These are phyloP conservation scores for Anniella stebbinsi DNA, from an alignment of 2,797 vertebrate genomes.

Conservation along the genomic window DNA sequence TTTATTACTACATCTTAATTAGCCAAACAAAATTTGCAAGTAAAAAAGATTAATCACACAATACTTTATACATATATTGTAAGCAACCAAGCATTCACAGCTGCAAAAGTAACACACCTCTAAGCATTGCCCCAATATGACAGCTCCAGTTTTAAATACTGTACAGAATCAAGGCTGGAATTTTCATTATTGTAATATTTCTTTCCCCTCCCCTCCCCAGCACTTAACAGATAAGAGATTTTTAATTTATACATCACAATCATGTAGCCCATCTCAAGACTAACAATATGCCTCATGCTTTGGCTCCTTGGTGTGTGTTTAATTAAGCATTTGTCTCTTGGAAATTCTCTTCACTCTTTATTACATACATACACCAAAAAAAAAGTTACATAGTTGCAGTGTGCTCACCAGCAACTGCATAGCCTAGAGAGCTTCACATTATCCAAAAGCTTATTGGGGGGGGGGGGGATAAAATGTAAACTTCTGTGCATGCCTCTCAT, in stretches of 20 bases:
- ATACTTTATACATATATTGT: slow-evolving; percentile 87
- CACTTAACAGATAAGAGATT: slow-evolving; percentile 87
- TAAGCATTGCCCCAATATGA: slow-evolving; percentile 72
- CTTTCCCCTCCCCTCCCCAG: slow-evolving; percentile 61
- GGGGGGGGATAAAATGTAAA: slow-evolving; percentile 82
- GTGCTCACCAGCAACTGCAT: slow-evolving; percentile 80
- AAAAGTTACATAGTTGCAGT: slow-evolving; percentile 83
- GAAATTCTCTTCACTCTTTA: slow-evolving; percentile 81
- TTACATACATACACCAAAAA: slow-evolving; percentile 88
- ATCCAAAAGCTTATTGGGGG: slow-evolving; percentile 80
- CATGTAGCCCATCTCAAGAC: slow-evolving; percentile 86
- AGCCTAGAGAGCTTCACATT: slow-evolving; percentile 87
- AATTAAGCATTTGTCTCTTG: slow-evolving; percentile 77
- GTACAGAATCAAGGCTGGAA: slow-evolving; percentile 89
- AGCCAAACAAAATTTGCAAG: slow-evolving; percentile 81
- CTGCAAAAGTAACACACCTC: slow-evolving; percentile 75
- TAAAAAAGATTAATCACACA: slow-evolving; percentile 82
- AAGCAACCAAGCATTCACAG: slow-evolving; percentile 89
- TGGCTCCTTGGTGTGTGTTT: slow-evolving; percentile 83
- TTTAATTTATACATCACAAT: slow-evolving; percentile 89
- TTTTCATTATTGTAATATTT: slow-evolving; percentile 72
- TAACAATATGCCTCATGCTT: slow-evolving; percentile 96
- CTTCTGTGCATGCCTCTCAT: slow-evolving; percentile 70
- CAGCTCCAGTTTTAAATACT: slow-evolving; percentile 83
- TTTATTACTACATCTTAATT: slow-evolving; percentile 81